These are phyloP conservation scores for Hirtodrosophila duncani DNA, from an alignment of 2,888 invertebrate species.

Conservation along the genomic window DNA sequence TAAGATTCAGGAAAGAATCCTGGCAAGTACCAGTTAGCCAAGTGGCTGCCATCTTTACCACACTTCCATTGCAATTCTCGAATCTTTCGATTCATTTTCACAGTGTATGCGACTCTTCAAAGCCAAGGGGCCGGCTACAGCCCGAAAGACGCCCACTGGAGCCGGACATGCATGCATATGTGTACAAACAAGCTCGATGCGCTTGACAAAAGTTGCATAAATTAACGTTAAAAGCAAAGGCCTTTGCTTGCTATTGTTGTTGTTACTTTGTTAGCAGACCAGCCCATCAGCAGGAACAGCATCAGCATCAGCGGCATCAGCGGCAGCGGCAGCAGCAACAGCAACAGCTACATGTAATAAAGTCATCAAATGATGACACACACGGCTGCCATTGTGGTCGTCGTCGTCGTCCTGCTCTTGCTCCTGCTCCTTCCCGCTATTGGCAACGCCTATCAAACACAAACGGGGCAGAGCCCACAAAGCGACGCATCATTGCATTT, in stretches of 20 bases:
- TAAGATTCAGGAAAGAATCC: too few relatives aligned
- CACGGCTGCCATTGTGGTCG: constrained; percentile 20
- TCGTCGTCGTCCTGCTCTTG: constrained; percentile 16
- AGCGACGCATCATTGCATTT: constrained; percentile 35
- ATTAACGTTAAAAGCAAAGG: constrained; percentile 69
- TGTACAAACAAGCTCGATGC: constrained; percentile 38
- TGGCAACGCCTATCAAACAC: too few relatives aligned
- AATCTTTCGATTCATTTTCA: too few relatives aligned
- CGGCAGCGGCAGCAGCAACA: constrained; percentile 29
- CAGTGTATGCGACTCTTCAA: too few relatives aligned
- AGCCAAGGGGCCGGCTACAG: too few relatives aligned
- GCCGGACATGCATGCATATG: too few relatives aligned
- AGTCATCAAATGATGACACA: constrained; percentile 61
- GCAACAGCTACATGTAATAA: constrained; percentile 60
- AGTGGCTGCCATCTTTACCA: too few relatives aligned
- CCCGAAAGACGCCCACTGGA: too few relatives aligned
- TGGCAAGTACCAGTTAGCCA: too few relatives aligned
- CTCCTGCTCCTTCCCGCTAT: too few relatives aligned
- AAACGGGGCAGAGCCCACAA: too few relatives aligned
- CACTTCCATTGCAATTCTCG: too few relatives aligned
- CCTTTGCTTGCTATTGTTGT: constrained; percentile 35
- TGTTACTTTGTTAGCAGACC: constrained; percentile 51
- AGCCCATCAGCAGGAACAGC: neutral
- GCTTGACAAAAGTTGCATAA: constrained; percentile 72
- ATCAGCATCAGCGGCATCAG: constrained; percentile 16